Percentiles rank a stretch among this genome's conserved stretches.
Evolutionary conservation across 2,797 vertebrate genomes (phyloP).

Genomic region (Alcedo quadribrachys): DNA sequence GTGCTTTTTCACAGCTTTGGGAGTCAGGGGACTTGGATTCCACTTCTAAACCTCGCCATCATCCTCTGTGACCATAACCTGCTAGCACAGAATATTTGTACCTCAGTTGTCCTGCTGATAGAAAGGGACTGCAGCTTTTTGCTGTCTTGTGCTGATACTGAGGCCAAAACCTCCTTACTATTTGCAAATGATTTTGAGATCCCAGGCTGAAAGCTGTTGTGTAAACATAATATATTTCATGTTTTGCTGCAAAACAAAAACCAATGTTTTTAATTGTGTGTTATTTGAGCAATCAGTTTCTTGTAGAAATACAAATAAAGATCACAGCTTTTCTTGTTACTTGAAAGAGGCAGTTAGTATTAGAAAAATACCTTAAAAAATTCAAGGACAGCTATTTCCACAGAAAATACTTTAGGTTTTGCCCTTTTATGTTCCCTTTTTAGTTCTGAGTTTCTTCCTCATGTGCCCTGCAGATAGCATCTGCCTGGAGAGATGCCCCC

Average conservation of each 20-base stretch:
- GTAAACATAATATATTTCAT: background rate
- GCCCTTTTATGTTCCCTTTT: slow-evolving; percentile 29
- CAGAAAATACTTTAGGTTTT: background rate
- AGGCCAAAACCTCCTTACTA: background rate
- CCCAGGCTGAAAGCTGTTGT: background rate
- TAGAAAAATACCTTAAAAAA: background rate
- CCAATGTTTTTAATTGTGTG: background rate
- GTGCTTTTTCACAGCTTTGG: background rate
- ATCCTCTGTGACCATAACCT: background rate
- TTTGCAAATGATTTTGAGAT: background rate
- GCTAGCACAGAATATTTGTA: background rate
- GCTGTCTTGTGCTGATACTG: background rate
- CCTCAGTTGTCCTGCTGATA: background rate
- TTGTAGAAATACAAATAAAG: slow-evolving; percentile 14
- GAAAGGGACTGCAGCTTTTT: background rate
- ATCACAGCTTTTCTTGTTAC: slow-evolving; percentile 12
- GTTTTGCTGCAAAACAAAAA: background rate
- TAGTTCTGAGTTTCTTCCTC: background rate
- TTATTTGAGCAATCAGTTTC: background rate
- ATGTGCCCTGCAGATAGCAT: background rate
- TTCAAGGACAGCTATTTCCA: background rate
- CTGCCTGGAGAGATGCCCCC: background rate
- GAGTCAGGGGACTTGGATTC: background rate
- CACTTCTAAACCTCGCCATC: background rate
- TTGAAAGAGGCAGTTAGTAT: slow-evolving; percentile 23